A percentile compares a stretch with the other conserved stretches of the same genome.
Conservation (phyloP, 2,888 invertebrate species). For the Sminthurides aquaticus region DNA sequence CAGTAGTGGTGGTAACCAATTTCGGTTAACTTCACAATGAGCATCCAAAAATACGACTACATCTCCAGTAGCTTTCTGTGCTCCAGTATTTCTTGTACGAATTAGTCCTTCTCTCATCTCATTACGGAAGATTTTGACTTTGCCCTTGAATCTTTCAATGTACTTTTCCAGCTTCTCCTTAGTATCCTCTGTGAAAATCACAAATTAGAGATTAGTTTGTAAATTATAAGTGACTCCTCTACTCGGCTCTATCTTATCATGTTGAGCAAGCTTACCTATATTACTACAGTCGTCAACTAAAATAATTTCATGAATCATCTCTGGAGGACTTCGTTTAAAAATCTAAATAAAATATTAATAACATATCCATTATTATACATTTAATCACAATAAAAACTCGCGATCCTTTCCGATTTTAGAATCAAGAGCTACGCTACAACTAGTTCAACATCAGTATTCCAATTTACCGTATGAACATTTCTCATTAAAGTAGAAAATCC, state of each 20-base stretch:
- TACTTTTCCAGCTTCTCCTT: constrained; percentile 51
- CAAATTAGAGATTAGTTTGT: neutral
- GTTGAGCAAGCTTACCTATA: constrained; percentile 44
- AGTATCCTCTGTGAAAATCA: constrained; percentile 43
- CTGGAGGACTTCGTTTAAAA: constrained; percentile 19
- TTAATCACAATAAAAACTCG: too few species aligned
- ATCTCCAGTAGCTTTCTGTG: constrained; percentile 72
- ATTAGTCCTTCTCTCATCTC: constrained; percentile 74
- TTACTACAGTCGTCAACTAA: constrained; percentile 47
- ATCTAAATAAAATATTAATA: constrained; percentile 10
- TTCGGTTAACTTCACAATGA: constrained; percentile 85
- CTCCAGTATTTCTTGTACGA: constrained; percentile 82
- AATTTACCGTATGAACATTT: constrained; percentile 43
- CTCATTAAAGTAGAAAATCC: constrained; percentile 46
- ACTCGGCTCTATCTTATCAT: too few species aligned
- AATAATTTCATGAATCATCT: constrained; percentile 32
- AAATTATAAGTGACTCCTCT: too few species aligned
- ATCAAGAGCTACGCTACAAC: too few species aligned
- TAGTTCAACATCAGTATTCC: too few species aligned
- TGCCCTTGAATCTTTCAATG: constrained; percentile 48
- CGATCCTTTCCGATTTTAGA: too few species aligned
- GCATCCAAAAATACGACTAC: constrained; percentile 84
- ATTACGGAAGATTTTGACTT: constrained; percentile 48
- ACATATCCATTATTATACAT: too few species aligned
- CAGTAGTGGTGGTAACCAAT: constrained; percentile 83